phyloP scores from a whole-genome alignment of 2,888 invertebrate genomes.

The Tholera decimalis region DNA sequence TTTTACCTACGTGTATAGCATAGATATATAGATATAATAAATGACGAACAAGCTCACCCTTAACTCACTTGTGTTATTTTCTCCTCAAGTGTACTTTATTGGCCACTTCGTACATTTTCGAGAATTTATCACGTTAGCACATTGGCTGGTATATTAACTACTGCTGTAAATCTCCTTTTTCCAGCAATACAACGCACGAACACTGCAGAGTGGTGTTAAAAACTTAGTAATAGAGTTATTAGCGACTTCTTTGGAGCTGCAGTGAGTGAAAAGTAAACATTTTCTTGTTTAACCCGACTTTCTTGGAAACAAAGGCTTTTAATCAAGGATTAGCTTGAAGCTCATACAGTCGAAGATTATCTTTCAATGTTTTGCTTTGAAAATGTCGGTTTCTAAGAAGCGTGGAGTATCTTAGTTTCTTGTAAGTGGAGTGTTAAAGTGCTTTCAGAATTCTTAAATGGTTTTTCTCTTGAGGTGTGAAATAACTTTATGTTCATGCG shows the following conservation, averaged over 20 bases:
- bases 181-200: slow-evolving; percentile 53
- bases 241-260: slow-evolving; percentile 66
- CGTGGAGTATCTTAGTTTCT: slow-evolving; percentile 14
- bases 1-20: too few relatives aligned
- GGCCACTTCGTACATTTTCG: slow-evolving; percentile 40
- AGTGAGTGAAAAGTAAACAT: slow-evolving; percentile 72
- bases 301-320: slow-evolving; percentile 65
- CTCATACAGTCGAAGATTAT: slow-evolving; percentile 50
- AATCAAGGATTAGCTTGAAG: slow-evolving; percentile 53
- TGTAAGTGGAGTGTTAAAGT: not conserved
- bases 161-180: slow-evolving; percentile 61
- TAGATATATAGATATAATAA: too few relatives aligned
- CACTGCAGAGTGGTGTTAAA: slow-evolving; percentile 65
- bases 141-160: slow-evolving; percentile 14
- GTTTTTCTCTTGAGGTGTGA: too few relatives aligned
- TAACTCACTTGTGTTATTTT: slow-evolving; percentile 12
- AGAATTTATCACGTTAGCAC: slow-evolving; percentile 44
- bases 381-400: slow-evolving; percentile 15
- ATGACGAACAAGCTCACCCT: slow-evolving; percentile 12
- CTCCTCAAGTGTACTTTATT: slow-evolving; percentile 46
- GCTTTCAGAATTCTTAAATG: not conserved
- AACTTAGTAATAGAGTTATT: slow-evolving; percentile 80
- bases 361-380: slow-evolving; percentile 42
- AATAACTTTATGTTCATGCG: too few relatives aligned
- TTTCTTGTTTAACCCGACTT: slow-evolving; percentile 65